Evolutionary conservation across 2,113 vertebrate species (phyloP), one percentile per base, ranked within the genome.

Genomic region (Actenoides hombroni): DNA sequence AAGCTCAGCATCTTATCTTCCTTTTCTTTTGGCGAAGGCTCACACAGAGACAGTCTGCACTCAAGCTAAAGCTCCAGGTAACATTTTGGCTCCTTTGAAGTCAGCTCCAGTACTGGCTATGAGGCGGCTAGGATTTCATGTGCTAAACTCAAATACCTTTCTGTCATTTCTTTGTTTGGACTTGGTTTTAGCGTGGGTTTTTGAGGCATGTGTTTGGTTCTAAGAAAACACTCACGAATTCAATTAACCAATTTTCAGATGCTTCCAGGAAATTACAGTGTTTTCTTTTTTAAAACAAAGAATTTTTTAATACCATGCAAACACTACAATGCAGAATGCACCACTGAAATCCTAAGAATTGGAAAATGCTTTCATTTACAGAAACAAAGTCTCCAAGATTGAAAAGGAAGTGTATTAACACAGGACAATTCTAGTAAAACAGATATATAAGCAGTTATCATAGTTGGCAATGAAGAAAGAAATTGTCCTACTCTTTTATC

Each of bases 231-330:
- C 0, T n/a, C 21, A 35, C 3, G 0, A 18, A 6, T 73, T 90
- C 9, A 65, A 13, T 28, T 51, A 65, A 48, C 8, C 3, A 35
- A 2, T 53, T 78, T 6, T 86, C 67, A 68, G 25, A 46, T 46
- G 35, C 8, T 46, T 53, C 7, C 37, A 79, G 18, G n/a, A 88
- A 75, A 44, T 39, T 2, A 57, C 0, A 1, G 8, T 2, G 1
- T 33, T 54, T 81, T 46, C 17, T 61, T 15, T 57, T 67, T 39
- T 37, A 63, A 75, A 65, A 59, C 3, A 75, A 51, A 37, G 1
- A n/a, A 4, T 21, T 33, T 61, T 71, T 69, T 35, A 56, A 31
- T n/a, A 40, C 12, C 3, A 14, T 23, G 17, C 4, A 63, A 28
- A 75, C 11, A 53, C 4, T n/a, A 16, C 31, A 59, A 33, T 33